Evolutionary conservation across 2,113 vertebrate species (phyloP), one percentile per base, ranked within the genome.

Genomic region (Sander vitreus): DNA sequence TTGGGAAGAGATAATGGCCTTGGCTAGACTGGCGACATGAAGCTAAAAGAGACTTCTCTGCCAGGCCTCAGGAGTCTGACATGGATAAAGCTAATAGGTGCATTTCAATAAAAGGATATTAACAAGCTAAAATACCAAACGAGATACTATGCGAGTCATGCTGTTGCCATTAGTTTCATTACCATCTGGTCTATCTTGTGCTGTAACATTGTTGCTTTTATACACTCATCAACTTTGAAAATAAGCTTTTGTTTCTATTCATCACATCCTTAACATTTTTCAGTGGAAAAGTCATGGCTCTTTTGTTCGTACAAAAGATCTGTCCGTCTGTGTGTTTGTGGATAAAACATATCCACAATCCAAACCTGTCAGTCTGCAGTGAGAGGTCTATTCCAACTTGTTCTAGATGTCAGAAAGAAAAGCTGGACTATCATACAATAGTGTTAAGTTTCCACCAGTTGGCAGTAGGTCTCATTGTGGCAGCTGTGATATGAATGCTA

Each of bases 1-100:
- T 91, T 85, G 79, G 74, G 88, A 92, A 80, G 83, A 91, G 90
- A 91, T 95, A 94, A 95, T 92, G 92, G 91, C 90, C 77, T 53
- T 11, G 82, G 83, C 92, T 91, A 89, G 87, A 92, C 85, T 77
- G 86, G 80, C 81, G 81, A 91, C 89, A 87, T 66, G 23, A 76
- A 23, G 63, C 78, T 71, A 72, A 85, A 57, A 64, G 63, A 89
- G 76, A 63, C 73, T 74, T 84, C 43, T 77, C 64, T 70, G 59
- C 18, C 67, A 78, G 73, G 80, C 73, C 88, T 86, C 48, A 10
- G 59, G 80, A 89, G 79, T 72, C 81, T 69, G 16, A 66, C 73
- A 83, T 62, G 48, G 70, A 76, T 83, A 80, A 88, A 69, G 74
- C 76, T 86, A 88, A 88, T 86, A 70, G 73, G 63, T 73, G 73